These are phyloP conservation scores for Delia radicum DNA, from an alignment of 1,140 invertebrate genomes.

Conservation along the genomic window DNA sequence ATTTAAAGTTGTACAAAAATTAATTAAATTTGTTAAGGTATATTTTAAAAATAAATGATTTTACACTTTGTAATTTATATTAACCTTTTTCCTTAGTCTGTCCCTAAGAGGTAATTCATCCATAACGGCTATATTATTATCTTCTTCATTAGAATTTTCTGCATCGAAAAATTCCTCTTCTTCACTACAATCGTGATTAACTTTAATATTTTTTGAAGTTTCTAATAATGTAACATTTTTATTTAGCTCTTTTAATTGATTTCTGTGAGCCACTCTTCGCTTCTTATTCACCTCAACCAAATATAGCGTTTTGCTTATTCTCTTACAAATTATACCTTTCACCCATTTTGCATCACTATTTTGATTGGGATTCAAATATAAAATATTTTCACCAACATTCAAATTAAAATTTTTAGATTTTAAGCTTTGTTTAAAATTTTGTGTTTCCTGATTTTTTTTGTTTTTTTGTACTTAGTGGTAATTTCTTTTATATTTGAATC, in stretches of 20 bases:
- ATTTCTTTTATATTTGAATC: neutral
- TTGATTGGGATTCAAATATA: neutral
- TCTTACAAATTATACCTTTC: neutral
- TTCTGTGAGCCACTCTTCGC: neutral
- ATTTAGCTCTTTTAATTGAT: neutral
- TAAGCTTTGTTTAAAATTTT: neutral
- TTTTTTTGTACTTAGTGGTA: neutral
- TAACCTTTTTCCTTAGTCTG: neutral
- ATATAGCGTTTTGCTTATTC: neutral
- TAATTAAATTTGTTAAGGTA: no score
- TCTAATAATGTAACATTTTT: neutral
- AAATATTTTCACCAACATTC: neutral
- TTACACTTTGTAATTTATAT: neutral
- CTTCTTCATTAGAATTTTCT: neutral
- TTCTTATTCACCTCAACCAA: neutral
- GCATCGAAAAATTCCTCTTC: neutral
- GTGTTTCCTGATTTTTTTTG: neutral
- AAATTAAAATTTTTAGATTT: neutral
- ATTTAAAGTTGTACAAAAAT: no score
- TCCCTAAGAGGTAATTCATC: neutral
- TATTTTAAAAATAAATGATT: no score
- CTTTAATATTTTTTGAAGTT: neutral
- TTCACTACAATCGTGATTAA: neutral
- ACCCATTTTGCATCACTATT: slow-evolving; percentile 12
- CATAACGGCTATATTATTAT: no score